Conservation (phyloP, 2,113 vertebrate species). For the Triplophysa rosa region DNA sequence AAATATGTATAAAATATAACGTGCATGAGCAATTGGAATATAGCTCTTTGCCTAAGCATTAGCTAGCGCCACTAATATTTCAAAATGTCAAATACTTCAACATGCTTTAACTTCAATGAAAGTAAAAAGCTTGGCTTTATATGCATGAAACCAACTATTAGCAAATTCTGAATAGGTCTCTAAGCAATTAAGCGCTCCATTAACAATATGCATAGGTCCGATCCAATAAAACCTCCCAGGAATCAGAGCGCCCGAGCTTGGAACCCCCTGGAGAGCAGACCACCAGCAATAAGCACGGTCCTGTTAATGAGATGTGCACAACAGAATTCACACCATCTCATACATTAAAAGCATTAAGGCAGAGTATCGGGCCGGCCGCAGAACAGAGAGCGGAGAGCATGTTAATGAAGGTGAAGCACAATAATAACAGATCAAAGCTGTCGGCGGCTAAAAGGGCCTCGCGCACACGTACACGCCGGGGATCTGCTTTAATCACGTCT, state of each 20-base stretch:
- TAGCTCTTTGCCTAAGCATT: too few species aligned
- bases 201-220: constrained; percentile 24
- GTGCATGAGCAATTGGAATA: too few species aligned
- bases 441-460: background rate
- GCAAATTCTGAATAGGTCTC: constrained; percentile 5
- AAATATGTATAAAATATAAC: too few species aligned
- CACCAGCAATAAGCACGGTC: constrained; percentile 18
- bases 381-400: constrained; percentile 14
- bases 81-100: background rate
- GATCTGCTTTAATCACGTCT: constrained; percentile 39
- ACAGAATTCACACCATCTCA: constrained; percentile 3
- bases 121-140: background rate
- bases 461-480: background rate
- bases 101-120: constrained; percentile 5
- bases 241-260: background rate
- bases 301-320: constrained; percentile 39
- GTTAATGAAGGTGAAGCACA: constrained; percentile 41
- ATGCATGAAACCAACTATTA: background rate
- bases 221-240: constrained; percentile 27
- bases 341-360: constrained; percentile 39
- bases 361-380: background rate
- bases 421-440: constrained; percentile 31
- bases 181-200: constrained; percentile 22
- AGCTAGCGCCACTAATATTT: background rate
- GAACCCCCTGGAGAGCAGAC: constrained; percentile 26